Evolutionary conservation across 2,113 vertebrate species (phyloP).

Genomic region (Oryzias curvinotus): DNA sequence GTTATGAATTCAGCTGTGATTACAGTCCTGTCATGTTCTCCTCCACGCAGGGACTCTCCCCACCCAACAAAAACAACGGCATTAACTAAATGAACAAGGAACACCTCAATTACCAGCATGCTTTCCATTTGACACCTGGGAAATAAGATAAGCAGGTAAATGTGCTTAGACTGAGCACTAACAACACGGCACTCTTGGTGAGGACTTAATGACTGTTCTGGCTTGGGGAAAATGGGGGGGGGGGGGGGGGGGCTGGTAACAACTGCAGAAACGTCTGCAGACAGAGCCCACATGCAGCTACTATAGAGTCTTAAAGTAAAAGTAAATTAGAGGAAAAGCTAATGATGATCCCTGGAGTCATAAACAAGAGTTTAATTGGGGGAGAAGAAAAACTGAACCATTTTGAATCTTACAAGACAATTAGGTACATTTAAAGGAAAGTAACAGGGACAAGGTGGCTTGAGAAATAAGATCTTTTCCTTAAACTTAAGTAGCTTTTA

Average conservation of each 20-base stretch:
- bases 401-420: too few species aligned
- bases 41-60: constrained; percentile 12
- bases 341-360: constrained; percentile 13
- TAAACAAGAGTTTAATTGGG: constrained; percentile 4
- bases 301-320: constrained; percentile 40
- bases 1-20: constrained; percentile 31
- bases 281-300: constrained; percentile 30
- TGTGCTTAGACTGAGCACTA: constrained; percentile 61
- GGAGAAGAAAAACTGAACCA: background rate
- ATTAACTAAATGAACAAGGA: constrained; percentile 60
- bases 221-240: constrained; percentile 19
- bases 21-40: constrained; percentile 45
- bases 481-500: too few species aligned
- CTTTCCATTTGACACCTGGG: constrained; percentile 52
- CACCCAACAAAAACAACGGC: constrained; percentile 43
- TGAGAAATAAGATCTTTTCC: too few species aligned
- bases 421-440: too few species aligned
- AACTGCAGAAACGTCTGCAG: constrained; percentile 39
- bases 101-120: constrained; percentile 56
- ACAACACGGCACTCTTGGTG: constrained; percentile 62
- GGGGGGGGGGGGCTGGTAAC: constrained; percentile 58
- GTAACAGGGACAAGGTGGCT: too few species aligned
- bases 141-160: constrained; percentile 70
- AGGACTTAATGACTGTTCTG: constrained; percentile 52
- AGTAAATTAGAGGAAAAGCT: constrained; percentile 44